phyloP scores from a whole-genome alignment of 2,113 vertebrate species.

The Fulmarus glacialis region DNA sequence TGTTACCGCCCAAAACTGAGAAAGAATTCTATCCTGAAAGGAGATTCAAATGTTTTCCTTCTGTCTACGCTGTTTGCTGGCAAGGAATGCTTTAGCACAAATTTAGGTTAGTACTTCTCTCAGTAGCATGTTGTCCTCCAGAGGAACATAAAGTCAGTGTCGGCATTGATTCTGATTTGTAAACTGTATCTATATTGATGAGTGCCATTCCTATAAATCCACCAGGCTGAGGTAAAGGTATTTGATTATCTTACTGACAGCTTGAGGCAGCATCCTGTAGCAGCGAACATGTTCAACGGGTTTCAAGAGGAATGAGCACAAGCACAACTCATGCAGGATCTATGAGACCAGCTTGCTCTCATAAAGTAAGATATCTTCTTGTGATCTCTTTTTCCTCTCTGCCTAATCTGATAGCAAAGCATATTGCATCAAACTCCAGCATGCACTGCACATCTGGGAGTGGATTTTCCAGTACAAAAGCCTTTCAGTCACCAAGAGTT shows the following conservation, averaged over 20 bases:
- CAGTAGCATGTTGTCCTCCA: neutral
- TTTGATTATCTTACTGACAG: neutral
- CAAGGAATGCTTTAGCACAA: neutral
- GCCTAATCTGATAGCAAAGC: neutral
- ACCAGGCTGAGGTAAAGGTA: neutral
- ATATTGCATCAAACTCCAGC: neutral
- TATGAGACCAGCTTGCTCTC: neutral
- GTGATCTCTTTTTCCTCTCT: neutral
- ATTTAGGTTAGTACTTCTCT: neutral
- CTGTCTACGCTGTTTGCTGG: neutral
- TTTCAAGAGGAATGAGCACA: neutral
- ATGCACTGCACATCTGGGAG: conserved; percentile 18
- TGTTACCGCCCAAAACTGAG: neutral
- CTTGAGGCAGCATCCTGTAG: neutral
- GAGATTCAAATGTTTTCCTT: neutral
- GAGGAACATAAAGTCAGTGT: neutral
- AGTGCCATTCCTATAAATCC: neutral
- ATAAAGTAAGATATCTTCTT: neutral
- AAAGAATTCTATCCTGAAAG: neutral
- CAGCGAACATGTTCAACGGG: neutral
- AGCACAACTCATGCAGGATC: neutral
- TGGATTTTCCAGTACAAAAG: conserved; percentile 38
- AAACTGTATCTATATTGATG: neutral
- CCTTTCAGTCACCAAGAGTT: conserved; percentile 47
- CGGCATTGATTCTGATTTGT: neutral